Conservation (phyloP, 2,797 vertebrate genomes). For the Glyptemys insculpta region DNA sequence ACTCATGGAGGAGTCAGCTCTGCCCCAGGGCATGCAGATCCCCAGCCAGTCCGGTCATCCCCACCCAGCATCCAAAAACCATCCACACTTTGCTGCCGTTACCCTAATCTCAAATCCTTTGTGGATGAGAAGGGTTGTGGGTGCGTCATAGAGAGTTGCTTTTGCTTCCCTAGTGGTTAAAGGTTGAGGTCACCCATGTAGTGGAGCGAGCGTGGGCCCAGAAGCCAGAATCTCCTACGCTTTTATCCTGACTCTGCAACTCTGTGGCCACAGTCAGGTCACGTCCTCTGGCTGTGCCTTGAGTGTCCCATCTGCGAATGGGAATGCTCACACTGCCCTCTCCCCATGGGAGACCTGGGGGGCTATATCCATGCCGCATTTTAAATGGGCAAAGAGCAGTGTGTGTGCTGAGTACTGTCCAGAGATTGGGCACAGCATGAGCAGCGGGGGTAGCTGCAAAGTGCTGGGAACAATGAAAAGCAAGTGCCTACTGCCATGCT, state of each 20-base stretch:
- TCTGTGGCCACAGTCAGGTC: not conserved
- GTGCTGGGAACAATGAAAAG: not conserved
- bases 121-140: not conserved
- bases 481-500: not conserved
- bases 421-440: not conserved
- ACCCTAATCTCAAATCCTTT: constrained; percentile 22
- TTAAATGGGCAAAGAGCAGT: not conserved
- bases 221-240: constrained; percentile 35
- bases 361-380: not conserved
- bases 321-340: not conserved
- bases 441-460: not conserved
- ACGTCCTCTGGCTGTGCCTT: not conserved
- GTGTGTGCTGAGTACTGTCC: not conserved
- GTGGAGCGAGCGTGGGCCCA: constrained; percentile 39
- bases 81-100: constrained; percentile 1
- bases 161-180: constrained; percentile 53
- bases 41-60: not conserved
- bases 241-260: constrained; percentile 1
- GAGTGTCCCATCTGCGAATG: not conserved
- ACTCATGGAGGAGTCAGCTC: not conserved
- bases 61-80: not conserved
- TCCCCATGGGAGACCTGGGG: not conserved
- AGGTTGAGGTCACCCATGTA: constrained; percentile 35
- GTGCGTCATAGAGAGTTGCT: constrained; percentile 48
- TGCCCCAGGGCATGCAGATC: not conserved